phyloP scores from a whole-genome alignment of 2,888 invertebrate species.

The Pterostichus niger region DNA sequence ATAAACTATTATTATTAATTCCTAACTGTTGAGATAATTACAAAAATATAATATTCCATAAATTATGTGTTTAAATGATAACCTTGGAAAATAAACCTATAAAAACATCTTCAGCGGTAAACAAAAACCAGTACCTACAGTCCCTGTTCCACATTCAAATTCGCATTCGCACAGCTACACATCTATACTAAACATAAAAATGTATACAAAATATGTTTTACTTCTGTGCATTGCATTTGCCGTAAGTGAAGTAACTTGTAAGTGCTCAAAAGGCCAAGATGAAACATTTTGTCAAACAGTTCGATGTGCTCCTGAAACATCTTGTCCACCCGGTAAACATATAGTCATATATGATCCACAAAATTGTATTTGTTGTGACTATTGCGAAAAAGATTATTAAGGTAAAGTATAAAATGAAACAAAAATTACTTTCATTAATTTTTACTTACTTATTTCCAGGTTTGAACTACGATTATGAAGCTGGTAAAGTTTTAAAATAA shows the following conservation, averaged over 20 bases:
- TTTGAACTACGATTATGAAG: too few relatives aligned
- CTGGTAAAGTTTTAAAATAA: too few relatives aligned
- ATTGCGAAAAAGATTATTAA: not conserved
- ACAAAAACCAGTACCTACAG: too few relatives aligned
- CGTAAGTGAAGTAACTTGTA: not conserved
- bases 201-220: not conserved
- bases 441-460: too few relatives aligned
- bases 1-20: too few relatives aligned
- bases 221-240: not conserved
- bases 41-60: too few relatives aligned
- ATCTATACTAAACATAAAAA: not conserved
- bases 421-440: too few relatives aligned
- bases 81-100: too few relatives aligned
- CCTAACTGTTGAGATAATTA: not conserved
- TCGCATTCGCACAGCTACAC: too few relatives aligned
- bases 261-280: not conserved
- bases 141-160: too few relatives aligned
- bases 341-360: not conserved
- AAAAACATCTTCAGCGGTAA: not conserved
- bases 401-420: too few relatives aligned
- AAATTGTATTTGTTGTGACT: slow-evolving; percentile 5
- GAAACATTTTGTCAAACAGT: not conserved
- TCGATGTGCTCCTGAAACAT: not conserved
- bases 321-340: not conserved
- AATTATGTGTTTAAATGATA: too few relatives aligned